A percentile compares a stretch with the other conserved stretches of the same genome.
These are phyloP conservation scores for Protonemura montana DNA, from an alignment of 2,888 invertebrate genomes.

Conservation along the genomic window DNA sequence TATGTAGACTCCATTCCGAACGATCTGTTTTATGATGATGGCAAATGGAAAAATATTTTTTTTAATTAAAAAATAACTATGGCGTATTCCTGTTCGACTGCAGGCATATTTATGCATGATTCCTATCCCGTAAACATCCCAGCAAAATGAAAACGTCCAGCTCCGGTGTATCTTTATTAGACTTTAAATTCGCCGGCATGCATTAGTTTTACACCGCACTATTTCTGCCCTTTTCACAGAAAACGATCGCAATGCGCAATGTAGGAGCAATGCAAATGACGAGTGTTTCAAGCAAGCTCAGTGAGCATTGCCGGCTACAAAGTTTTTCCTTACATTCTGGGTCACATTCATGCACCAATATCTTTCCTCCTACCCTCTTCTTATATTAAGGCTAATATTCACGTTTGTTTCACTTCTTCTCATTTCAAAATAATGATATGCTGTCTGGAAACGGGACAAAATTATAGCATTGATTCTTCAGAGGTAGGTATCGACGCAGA, in stretches of 20 bases:
- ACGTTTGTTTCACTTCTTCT: background rate
- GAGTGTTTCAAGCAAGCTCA: background rate
- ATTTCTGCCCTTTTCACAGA: background rate
- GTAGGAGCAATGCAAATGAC: background rate
- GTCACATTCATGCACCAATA: background rate
- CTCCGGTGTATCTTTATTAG: background rate
- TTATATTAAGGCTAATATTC: background rate
- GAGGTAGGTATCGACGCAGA: background rate
- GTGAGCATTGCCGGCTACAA: background rate
- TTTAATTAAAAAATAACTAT: constrained; percentile 12
- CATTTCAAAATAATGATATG: background rate
- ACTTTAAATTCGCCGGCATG: background rate
- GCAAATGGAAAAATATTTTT: background rate
- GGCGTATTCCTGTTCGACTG: background rate
- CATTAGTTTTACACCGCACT: background rate
- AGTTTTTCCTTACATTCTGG: background rate
- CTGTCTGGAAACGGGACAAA: background rate
- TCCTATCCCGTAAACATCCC: background rate
- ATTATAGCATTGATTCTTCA: background rate
- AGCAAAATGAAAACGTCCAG: background rate
- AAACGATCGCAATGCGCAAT: background rate
- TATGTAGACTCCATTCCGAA: background rate
- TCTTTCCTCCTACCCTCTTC: background rate
- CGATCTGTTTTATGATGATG: background rate
- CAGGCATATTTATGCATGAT: background rate